phyloP scores from a whole-genome alignment of 2,888 invertebrate genomes.

The Lagria hirta region DNA sequence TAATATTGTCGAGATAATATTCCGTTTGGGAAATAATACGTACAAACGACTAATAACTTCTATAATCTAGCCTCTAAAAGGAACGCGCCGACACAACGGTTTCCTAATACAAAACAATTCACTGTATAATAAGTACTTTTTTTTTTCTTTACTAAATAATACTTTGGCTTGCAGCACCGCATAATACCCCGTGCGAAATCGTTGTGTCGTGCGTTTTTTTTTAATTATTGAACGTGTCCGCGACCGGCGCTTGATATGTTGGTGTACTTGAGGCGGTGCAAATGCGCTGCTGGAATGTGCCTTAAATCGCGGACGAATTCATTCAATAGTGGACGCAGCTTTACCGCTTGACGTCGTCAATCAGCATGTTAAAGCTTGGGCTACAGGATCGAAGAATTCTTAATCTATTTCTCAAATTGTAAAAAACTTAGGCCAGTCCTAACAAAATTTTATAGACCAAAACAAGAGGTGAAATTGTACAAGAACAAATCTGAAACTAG shows the following conservation, averaged over 20 bases:
- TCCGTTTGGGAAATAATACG: conserved; percentile 49
- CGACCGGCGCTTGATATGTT: conserved; percentile 53
- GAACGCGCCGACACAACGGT: conserved; percentile 36
- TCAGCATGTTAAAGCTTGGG: conserved; percentile 39
- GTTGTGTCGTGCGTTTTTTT: conserved; percentile 4
- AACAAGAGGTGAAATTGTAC: neutral
- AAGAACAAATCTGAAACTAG: too few relatives aligned
- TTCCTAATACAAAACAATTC: conserved; percentile 28
- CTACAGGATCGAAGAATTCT: conserved; percentile 37
- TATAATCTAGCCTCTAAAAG: conserved; percentile 45
- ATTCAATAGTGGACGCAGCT: conserved; percentile 21
- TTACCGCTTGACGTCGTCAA: conserved; percentile 23
- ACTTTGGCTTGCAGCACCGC: too few relatives aligned
- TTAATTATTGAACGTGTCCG: conserved; percentile 41
- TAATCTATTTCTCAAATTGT: conserved; percentile 14
- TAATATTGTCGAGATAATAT: conserved; percentile 56
- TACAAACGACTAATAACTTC: conserved; percentile 45
- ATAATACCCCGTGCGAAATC: too few relatives aligned
- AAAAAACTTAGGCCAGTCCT: conserved; percentile 18
- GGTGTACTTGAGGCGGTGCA: conserved; percentile 40
- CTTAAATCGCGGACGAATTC: conserved; percentile 42
- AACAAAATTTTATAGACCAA: conserved; percentile 9
- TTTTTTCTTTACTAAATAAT: too few relatives aligned
- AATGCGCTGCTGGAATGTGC: conserved; percentile 43
- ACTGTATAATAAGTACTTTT: too few relatives aligned